Evolutionary conservation across 2,888 invertebrate genomes (phyloP).

Genomic region (Erynnis tages): DNA sequence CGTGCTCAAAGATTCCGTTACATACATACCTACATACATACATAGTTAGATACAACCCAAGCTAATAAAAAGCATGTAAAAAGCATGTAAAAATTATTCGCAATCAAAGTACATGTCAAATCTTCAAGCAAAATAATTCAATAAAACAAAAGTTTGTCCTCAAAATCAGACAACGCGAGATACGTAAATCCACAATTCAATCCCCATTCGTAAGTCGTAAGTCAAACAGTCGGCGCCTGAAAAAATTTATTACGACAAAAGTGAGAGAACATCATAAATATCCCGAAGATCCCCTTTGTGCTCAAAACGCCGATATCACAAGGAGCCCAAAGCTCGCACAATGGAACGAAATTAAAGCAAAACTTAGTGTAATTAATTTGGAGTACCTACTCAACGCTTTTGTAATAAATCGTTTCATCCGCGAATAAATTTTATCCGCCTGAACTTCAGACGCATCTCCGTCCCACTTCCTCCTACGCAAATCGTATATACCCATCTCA

Average conservation of each 20-base stretch:
- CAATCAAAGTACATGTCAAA: no score
- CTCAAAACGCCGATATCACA: slow-evolving; percentile 22
- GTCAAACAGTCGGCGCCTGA: slow-evolving; percentile 27
- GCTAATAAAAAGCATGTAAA: no score
- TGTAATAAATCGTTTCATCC: slow-evolving; percentile 81
- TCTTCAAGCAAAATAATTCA: no score
- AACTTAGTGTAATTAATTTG: slow-evolving; percentile 70
- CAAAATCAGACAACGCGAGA: not conserved
- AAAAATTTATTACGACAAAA: slow-evolving; percentile 24
- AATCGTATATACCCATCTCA: slow-evolving; percentile 73
- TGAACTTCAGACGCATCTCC: slow-evolving; percentile 57
- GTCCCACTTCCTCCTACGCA: slow-evolving; percentile 53
- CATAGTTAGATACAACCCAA: no score
- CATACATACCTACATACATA: no score
- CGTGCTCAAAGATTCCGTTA: no score
- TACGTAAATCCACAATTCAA: slow-evolving; percentile 10
- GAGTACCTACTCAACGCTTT: slow-evolving; percentile 79
- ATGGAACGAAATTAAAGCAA: slow-evolving; percentile 42
- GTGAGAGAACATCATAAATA: slow-evolving; percentile 25
- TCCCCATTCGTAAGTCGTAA: slow-evolving; percentile 27
- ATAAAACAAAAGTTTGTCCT: not conserved
- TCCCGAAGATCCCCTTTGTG: slow-evolving; percentile 15
- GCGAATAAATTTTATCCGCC: slow-evolving; percentile 72
- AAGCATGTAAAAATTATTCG: no score
- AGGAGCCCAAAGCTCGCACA: slow-evolving; percentile 28